phyloP scores from a whole-genome alignment of 1,140 invertebrate genomes.

The Diprion similis region DNA sequence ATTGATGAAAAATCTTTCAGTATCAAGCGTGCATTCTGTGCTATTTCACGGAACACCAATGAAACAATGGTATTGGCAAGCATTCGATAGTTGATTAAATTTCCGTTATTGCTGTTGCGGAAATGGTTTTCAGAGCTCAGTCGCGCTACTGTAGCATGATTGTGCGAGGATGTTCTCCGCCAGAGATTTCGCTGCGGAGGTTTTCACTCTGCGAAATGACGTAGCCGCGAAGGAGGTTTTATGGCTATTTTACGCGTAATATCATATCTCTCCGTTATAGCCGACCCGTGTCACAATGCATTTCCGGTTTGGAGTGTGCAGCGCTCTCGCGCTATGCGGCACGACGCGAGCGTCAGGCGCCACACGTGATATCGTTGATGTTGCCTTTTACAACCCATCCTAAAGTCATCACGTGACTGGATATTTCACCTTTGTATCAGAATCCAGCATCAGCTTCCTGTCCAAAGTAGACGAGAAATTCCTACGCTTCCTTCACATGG shows the following conservation, averaged over 20 bases:
- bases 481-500: too few relatives aligned
- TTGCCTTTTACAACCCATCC: background rate
- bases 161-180: too few relatives aligned
- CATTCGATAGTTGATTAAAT: too few relatives aligned
- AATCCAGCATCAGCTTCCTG: background rate
- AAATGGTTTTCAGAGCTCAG: too few relatives aligned
- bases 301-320: background rate
- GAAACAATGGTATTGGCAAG: too few relatives aligned
- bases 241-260: conserved; percentile 7
- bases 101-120: too few relatives aligned
- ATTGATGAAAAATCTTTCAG: too few relatives aligned
- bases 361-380: conserved; percentile 7
- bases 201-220: background rate
- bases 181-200: too few relatives aligned
- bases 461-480: background rate
- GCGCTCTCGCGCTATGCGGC: background rate
- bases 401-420: conserved; percentile 7
- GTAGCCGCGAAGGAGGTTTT: background rate
- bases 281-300: conserved; percentile 6
- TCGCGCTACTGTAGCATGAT: too few relatives aligned
- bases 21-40: too few relatives aligned
- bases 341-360: background rate
- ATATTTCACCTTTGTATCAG: background rate
- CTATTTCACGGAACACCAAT: too few relatives aligned
- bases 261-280: conserved; percentile 5